Percentiles rank a stretch among this genome's conserved stretches.
phyloP scores from a whole-genome alignment of 2,888 invertebrate genomes.

The Prenolepis imparis region DNA sequence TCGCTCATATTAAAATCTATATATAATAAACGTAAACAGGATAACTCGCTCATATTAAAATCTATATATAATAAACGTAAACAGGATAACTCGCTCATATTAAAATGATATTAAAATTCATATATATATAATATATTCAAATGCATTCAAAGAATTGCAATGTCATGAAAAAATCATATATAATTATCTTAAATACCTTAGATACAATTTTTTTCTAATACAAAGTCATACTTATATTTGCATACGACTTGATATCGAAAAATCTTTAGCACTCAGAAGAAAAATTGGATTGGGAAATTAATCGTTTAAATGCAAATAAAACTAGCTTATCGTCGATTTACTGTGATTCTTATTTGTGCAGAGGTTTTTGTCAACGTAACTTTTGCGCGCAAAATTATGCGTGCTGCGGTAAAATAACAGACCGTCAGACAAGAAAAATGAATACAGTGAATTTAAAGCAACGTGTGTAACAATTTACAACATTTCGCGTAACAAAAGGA shows the following conservation, averaged over 20 bases:
- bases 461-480: background rate
- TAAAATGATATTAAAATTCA: too few species aligned
- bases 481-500: background rate
- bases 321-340: constrained; percentile 74
- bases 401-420: constrained; percentile 5
- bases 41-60: too few species aligned
- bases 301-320: constrained; percentile 49
- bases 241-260: background rate
- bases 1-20: too few species aligned
- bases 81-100: too few species aligned
- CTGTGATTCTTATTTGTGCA: constrained; percentile 14
- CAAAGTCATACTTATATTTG: too few species aligned
- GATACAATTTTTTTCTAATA: too few species aligned
- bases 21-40: too few species aligned
- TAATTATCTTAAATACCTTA: too few species aligned
- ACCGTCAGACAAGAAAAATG: background rate
- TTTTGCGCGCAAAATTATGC: background rate
- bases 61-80: too few species aligned
- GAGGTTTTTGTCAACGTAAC: background rate
- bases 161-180: too few species aligned
- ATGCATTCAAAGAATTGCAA: too few species aligned
- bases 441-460: background rate
- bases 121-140: too few species aligned
- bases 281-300: background rate
- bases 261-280: background rate